A percentile compares a stretch with the other conserved stretches of the same genome.
These are phyloP conservation scores for Malurus alboscapulatus DNA, from an alignment of 2,113 vertebrate genomes.

Conservation along the genomic window DNA sequence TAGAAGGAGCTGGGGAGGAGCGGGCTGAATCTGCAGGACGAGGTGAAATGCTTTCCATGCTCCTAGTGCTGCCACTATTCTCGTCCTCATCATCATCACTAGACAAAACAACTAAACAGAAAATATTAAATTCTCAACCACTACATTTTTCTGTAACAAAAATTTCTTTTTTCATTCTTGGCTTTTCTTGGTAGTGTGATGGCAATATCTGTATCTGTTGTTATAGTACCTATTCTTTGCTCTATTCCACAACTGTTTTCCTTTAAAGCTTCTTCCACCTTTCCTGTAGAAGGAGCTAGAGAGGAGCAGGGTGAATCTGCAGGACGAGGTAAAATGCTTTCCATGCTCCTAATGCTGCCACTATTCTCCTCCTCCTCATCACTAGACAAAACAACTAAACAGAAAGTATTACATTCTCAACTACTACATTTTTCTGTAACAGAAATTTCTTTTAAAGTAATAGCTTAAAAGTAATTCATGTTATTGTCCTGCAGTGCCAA, in stretches of 20 bases:
- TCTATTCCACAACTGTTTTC: constrained; percentile 78
- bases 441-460: constrained; percentile 21
- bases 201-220: constrained; percentile 81
- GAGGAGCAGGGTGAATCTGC: constrained; percentile 94
- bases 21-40: constrained; percentile 92
- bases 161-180: constrained; percentile 79
- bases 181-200: constrained; percentile 80
- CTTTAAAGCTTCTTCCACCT: constrained; percentile 90
- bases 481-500: constrained; percentile 21
- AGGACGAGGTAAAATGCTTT: constrained; percentile 87
- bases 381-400: constrained; percentile 92
- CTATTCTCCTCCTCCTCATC: constrained; percentile 86
- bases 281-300: constrained; percentile 87
- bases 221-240: constrained; percentile 75
- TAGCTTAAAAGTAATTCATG: not conserved
- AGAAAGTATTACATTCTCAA: constrained; percentile 54
- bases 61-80: constrained; percentile 81
- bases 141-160: constrained; percentile 36
- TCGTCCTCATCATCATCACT: constrained; percentile 86
- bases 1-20: constrained; percentile 90
- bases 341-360: constrained; percentile 82
- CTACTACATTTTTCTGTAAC: constrained; percentile 23
- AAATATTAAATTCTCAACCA: constrained; percentile 47
- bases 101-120: constrained; percentile 87
- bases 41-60: constrained; percentile 88